Evolutionary conservation across 2,888 invertebrate genomes (phyloP).

Genomic region (Neoaliturus tenellus): DNA sequence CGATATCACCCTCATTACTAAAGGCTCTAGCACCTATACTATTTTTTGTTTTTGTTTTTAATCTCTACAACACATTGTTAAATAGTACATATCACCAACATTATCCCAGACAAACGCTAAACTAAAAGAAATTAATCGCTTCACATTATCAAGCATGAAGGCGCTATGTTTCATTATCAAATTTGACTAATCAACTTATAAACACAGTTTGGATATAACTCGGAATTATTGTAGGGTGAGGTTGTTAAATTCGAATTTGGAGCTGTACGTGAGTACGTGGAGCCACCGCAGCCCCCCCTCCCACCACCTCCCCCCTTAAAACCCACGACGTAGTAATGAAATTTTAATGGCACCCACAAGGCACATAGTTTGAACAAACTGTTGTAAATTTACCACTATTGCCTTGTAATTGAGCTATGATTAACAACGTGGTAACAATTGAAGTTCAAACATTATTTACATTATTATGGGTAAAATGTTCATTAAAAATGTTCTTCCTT

Average conservation of each 20-base stretch:
- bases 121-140: background rate
- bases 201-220: background rate
- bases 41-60: too few relatives aligned
- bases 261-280: background rate
- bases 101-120: too few relatives aligned
- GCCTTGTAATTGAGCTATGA: background rate
- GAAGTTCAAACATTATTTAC: too few relatives aligned
- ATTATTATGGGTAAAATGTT: too few relatives aligned
- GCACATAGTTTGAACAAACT: background rate
- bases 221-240: background rate
- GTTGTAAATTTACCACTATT: background rate
- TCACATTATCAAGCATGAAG: background rate
- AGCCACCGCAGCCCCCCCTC: background rate
- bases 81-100: too few relatives aligned
- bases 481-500: too few relatives aligned
- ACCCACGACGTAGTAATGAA: constrained; percentile 19
- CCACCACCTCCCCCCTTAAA: background rate
- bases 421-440: too few relatives aligned
- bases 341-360: constrained; percentile 13
- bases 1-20: too few relatives aligned
- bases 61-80: too few relatives aligned
- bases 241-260: constrained; percentile 27
- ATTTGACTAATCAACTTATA: constrained; percentile 19
- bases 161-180: background rate
- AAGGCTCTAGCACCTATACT: too few relatives aligned